phyloP scores from a whole-genome alignment of 2,113 vertebrate species.

The Zootoca vivipara region DNA sequence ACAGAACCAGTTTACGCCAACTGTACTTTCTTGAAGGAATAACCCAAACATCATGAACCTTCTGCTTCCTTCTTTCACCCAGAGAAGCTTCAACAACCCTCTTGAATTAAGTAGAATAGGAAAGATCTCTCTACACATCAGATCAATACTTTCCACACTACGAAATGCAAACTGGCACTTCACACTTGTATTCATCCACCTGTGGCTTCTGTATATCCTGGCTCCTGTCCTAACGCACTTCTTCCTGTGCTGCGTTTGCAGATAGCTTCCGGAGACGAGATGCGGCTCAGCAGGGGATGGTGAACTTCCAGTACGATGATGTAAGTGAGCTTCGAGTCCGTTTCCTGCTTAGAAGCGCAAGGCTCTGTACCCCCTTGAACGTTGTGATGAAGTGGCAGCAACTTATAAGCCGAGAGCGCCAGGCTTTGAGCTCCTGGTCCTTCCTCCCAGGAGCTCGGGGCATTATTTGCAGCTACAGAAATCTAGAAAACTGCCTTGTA shows the following conservation, averaged over 20 bases:
- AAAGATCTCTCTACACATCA: too few relatives aligned
- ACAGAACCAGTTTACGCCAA: too few relatives aligned
- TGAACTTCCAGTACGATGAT: slow-evolving; percentile 92
- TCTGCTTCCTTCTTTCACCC: too few relatives aligned
- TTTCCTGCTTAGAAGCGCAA: not conserved
- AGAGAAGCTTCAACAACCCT: too few relatives aligned
- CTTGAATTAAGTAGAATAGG: too few relatives aligned
- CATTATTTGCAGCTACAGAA: too few relatives aligned
- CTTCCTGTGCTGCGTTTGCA: slow-evolving; percentile 63
- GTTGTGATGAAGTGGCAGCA: too few relatives aligned
- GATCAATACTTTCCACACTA: not conserved
- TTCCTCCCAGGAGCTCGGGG: not conserved
- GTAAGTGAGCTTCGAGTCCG: slow-evolving; percentile 77
- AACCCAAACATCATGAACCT: too few relatives aligned
- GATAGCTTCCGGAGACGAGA: slow-evolving; percentile 91
- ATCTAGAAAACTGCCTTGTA: too few relatives aligned
- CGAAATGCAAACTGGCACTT: too few relatives aligned
- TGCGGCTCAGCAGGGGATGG: slow-evolving; percentile 80
- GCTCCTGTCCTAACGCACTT: not conserved
- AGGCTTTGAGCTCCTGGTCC: not conserved
- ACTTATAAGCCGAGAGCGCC: not conserved
- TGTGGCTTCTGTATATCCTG: not conserved
- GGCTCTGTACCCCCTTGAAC: not conserved
- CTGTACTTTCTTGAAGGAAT: too few relatives aligned
- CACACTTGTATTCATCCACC: too few relatives aligned